These are phyloP conservation scores for Formica aserva DNA, from an alignment of 2,888 invertebrate species.

Conservation along the genomic window DNA sequence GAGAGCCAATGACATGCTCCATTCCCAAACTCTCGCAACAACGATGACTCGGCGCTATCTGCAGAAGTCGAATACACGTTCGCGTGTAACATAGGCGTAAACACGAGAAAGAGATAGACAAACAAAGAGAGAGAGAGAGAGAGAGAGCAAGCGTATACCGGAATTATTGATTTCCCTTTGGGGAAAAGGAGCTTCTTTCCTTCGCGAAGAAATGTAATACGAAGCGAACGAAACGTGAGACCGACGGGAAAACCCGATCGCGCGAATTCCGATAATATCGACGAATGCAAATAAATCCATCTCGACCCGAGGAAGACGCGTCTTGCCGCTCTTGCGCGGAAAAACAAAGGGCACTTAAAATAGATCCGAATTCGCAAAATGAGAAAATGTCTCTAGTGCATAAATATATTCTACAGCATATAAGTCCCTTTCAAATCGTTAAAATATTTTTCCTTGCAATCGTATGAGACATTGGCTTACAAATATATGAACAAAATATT, in stretches of 20 bases:
- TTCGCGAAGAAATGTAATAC: conserved; percentile 42
- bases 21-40: conserved; percentile 55
- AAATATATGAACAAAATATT: conserved; percentile 17
- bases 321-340: conserved; percentile 10
- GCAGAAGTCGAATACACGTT: conserved; percentile 12
- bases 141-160: neutral
- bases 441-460: neutral
- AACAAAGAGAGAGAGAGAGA: too few relatives aligned
- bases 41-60: conserved; percentile 59
- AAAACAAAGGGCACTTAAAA: conserved; percentile 38
- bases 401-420: conserved; percentile 7
- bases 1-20: conserved; percentile 62
- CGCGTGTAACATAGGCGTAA: conserved; percentile 48
- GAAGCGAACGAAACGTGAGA: conserved; percentile 45
- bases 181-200: conserved; percentile 36
- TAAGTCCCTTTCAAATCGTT: neutral
- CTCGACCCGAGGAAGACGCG: conserved; percentile 8
- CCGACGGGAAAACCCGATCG: conserved; percentile 35
- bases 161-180: conserved; percentile 52
- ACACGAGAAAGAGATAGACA: conserved; percentile 13
- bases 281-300: conserved; percentile 53
- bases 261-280: conserved; percentile 51
- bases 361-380: conserved; percentile 32
- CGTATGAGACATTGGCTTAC: neutral
- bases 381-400: conserved; percentile 22